Base-by-base conservation (phyloP, 2,113 vertebrate species). In the Melanocharis versteri region DNA sequence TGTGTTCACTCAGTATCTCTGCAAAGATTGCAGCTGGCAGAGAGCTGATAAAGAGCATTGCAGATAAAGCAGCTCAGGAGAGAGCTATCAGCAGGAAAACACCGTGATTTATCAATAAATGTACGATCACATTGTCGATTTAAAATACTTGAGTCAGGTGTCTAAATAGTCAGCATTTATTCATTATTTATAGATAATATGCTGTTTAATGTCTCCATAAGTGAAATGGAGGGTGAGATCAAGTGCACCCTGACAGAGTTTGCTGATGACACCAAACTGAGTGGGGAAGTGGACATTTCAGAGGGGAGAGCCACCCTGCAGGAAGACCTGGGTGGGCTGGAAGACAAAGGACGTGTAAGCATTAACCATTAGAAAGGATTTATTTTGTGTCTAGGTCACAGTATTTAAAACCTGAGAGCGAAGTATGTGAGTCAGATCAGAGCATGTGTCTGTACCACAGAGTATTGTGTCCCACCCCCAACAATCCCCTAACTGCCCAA, bases 361-460 rank as follows among this genome's bases (percentile, higher is more conserved):
- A 42, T 10, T 7, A 57, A 30, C 27, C 33, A 66, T 39, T 15
- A 15, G 53, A 86, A 75, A 58, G 9, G 13, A 42, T 69, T 70
- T 57, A 1, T 71, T 80, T 48, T 33, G 6, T 13, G 45, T 40
- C 12, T 22, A 40, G 33, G 22, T 54, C 31, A 54, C 7, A 6
- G 5, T 45, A 1, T 24, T 45, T 50, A 51, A 30, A 56, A 69
- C 16, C 22, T 50, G 50, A 26, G 57, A 57, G 37, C 35, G 48
- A 70, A 57, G 4, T 8, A 35, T 0, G 0, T 23, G 19, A 11
- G 13, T 47, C 30, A 7, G 6, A 57, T 16, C 47, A 50, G n/a
- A 14, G 30, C 16, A 20, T 0, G 0, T n/a, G 20, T 45, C 26
- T 72, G 39, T 30, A 61, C 7, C 33, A 72, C 33, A 18, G 20